phyloP scores from a whole-genome alignment of 2,888 invertebrate genomes.

The Yponomeuta cagnagella region DNA sequence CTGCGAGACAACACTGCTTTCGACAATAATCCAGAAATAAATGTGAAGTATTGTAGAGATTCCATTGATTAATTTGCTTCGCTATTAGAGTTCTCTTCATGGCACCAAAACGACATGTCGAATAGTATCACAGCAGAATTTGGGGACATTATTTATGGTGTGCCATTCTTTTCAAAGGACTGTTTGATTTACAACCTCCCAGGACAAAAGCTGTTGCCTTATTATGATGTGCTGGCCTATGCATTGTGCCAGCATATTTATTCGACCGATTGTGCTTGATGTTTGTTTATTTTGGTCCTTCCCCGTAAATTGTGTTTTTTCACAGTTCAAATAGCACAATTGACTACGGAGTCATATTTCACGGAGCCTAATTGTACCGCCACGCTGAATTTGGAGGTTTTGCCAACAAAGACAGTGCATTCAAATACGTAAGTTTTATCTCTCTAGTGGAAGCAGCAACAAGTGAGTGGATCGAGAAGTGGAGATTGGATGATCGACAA shows the following conservation, averaged over 20 bases:
- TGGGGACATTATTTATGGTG: slow-evolving; percentile 67
- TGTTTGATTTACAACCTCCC: slow-evolving; percentile 67
- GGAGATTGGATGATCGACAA: slow-evolving; percentile 28
- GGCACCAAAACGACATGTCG: slow-evolving; percentile 51
- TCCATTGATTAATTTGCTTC: slow-evolving; percentile 65
- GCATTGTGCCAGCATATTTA: slow-evolving; percentile 68
- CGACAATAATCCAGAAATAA: background rate
- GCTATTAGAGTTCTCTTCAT: slow-evolving; percentile 63
- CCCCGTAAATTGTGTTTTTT: slow-evolving; percentile 66
- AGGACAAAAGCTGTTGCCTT: slow-evolving; percentile 68
- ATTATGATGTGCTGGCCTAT: slow-evolving; percentile 71
- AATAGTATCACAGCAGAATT: slow-evolving; percentile 57
- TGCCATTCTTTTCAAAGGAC: slow-evolving; percentile 70
- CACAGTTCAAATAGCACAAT: slow-evolving; percentile 53
- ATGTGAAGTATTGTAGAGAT: background rate
- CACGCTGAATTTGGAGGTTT: slow-evolving; percentile 41
- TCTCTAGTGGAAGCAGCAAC: slow-evolving; percentile 18
- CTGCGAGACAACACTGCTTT: background rate
- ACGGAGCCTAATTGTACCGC: slow-evolving; percentile 54
- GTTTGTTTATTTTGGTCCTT: slow-evolving; percentile 74
- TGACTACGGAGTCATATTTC: slow-evolving; percentile 57
- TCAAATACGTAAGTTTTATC: background rate
- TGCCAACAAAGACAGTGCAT: slow-evolving; percentile 34
- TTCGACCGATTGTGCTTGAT: slow-evolving; percentile 60
- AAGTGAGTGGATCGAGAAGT: slow-evolving; percentile 23